A percentile compares a stretch with the other conserved stretches of the same genome.
Evolutionary conservation across 2,113 vertebrate species (phyloP).

Genomic region (Lophius piscatorius): DNA sequence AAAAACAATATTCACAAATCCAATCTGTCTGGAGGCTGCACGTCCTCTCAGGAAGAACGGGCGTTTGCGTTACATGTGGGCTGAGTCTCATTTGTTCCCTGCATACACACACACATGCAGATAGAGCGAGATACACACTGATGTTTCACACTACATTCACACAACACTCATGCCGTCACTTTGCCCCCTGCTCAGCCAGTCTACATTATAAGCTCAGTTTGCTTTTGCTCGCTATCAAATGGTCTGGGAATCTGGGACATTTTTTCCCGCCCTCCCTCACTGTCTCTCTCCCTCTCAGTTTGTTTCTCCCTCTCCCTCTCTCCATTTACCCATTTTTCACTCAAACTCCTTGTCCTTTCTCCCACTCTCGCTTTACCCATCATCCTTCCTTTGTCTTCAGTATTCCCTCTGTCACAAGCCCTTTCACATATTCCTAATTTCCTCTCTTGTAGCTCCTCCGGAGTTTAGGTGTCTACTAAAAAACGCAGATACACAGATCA

Average conservation of each 20-base stretch:
- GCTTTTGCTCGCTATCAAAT: slow-evolving; percentile 72
- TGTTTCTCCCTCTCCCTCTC: slow-evolving; percentile 31
- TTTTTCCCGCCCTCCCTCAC: slow-evolving; percentile 40
- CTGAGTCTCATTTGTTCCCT: neutral
- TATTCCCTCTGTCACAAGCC: slow-evolving; percentile 52
- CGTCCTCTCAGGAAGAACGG: neutral
- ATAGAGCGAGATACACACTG: slow-evolving; percentile 27
- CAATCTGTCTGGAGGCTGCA: neutral
- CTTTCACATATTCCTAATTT: slow-evolving; percentile 48
- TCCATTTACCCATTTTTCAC: slow-evolving; percentile 44
- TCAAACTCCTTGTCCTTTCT: slow-evolving; percentile 37
- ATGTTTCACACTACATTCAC: slow-evolving; percentile 17
- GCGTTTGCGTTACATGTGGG: neutral
- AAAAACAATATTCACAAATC: neutral
- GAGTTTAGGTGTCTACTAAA: neutral
- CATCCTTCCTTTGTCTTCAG: slow-evolving; percentile 63
- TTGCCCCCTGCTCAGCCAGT: slow-evolving; percentile 62
- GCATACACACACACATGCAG: slow-evolving; percentile 39
- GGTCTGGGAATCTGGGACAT: slow-evolving; percentile 67
- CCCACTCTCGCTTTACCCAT: slow-evolving; percentile 48
- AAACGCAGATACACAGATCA: neutral
- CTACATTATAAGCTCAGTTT: slow-evolving; percentile 63
- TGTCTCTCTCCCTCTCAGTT: slow-evolving; percentile 19
- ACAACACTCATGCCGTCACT: slow-evolving; percentile 53
- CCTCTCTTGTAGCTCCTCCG: slow-evolving; percentile 20